phyloP scores from a whole-genome alignment of 2,113 vertebrate species.

The Nicator chloris region DNA sequence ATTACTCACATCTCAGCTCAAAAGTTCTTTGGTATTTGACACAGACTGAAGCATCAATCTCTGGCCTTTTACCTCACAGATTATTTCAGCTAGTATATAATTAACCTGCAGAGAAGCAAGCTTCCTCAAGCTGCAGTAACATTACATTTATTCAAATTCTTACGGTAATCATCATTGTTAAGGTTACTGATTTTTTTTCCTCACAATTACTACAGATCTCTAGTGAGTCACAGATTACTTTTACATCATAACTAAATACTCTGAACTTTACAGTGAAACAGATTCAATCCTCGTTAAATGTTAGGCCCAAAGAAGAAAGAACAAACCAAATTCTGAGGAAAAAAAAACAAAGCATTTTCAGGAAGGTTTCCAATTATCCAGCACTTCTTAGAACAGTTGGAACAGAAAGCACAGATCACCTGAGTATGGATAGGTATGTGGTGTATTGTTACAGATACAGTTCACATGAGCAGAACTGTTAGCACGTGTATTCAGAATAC shows the following conservation, averaged over 20 bases:
- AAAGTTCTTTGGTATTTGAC: not conserved
- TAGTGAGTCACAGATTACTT: not conserved
- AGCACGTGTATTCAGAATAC: not conserved
- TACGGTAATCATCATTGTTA: not conserved
- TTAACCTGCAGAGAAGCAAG: not conserved
- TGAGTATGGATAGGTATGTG: fast-evolving
- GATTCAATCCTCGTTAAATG: not conserved
- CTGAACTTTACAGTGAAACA: not conserved
- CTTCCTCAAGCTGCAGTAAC: not conserved
- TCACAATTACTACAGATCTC: not conserved
- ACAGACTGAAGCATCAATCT: not conserved
- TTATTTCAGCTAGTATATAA: not conserved
- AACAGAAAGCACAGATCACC: not conserved
- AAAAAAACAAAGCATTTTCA: not conserved
- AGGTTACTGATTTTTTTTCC: not conserved
- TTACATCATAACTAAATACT: not conserved
- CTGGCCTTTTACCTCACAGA: not conserved
- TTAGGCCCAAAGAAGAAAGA: not conserved
- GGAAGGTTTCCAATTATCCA: not conserved
- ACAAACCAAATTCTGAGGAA: not conserved
- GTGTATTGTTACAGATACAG: not conserved
- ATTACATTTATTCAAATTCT: not conserved
- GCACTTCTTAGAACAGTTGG: not conserved
- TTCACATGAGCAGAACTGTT: not conserved
- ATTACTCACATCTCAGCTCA: not conserved